Evolutionary conservation across 2,888 invertebrate genomes (phyloP).

Genomic region (Cephus pulcher): DNA sequence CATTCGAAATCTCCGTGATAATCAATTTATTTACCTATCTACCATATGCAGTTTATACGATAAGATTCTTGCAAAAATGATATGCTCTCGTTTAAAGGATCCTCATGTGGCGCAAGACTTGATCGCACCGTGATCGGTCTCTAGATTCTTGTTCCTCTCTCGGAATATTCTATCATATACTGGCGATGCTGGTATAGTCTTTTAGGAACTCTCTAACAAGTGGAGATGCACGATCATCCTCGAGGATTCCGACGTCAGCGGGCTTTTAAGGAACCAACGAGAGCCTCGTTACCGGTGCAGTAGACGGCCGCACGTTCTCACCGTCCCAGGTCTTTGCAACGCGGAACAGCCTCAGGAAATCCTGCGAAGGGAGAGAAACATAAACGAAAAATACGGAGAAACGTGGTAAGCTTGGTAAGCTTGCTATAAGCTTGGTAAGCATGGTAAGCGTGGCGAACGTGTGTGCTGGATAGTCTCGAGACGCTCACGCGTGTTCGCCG

Average conservation of each 20-base stretch:
- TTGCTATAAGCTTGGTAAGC: not conserved
- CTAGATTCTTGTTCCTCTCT: not conserved
- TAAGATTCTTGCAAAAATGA: not conserved
- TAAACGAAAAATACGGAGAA: not conserved
- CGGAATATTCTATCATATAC: not conserved
- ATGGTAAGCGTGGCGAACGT: not conserved
- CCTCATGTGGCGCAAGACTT: not conserved
- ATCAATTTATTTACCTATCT: not conserved
- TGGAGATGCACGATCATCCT: not conserved
- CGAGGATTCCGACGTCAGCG: not conserved
- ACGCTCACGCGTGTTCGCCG: constrained; percentile 2
- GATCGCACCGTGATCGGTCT: not conserved
- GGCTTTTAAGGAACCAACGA: not conserved
- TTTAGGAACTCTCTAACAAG: not conserved
- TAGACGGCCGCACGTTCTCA: constrained; percentile 2
- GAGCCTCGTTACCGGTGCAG: not conserved
- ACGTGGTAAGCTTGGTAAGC: not conserved
- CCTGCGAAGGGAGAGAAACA: not conserved
- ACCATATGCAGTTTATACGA: not conserved
- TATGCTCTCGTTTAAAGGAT: not conserved
- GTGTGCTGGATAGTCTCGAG: not conserved
- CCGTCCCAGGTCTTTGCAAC: not conserved
- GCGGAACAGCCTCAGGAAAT: constrained; percentile 7
- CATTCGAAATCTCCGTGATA: not conserved
- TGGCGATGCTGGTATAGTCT: not conserved